These are phyloP conservation scores for Heloderma charlesbogerti DNA, from an alignment of 2,113 vertebrate species.

Conservation along the genomic window DNA sequence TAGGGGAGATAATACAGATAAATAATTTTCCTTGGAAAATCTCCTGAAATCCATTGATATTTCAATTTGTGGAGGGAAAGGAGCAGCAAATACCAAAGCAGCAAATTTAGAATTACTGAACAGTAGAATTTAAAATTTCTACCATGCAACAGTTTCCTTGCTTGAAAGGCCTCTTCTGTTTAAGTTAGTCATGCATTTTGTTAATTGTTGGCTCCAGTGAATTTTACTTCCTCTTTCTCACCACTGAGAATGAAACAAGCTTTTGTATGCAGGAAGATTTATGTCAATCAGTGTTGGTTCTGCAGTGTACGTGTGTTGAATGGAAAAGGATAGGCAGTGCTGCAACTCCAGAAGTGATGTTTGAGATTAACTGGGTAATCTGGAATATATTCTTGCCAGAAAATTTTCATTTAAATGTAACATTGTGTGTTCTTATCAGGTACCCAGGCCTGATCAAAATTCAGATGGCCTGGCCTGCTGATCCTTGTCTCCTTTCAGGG, in stretches of 20 bases:
- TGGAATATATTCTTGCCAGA: neutral
- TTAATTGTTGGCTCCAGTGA: neutral
- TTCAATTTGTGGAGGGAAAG: neutral
- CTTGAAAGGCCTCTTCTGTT: conserved; percentile 21
- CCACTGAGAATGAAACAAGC: conserved; percentile 18
- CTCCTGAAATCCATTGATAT: neutral
- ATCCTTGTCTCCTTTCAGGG: neutral
- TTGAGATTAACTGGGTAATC: neutral
- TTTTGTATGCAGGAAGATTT: conserved; percentile 8
- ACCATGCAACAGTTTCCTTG: neutral
- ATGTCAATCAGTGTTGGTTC: neutral
- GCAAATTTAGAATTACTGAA: neutral
- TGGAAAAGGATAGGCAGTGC: neutral
- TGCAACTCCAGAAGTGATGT: neutral
- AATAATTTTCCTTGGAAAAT: neutral
- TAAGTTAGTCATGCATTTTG: neutral
- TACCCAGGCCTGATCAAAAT: neutral
- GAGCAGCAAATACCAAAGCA: neutral
- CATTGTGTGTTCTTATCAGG: neutral
- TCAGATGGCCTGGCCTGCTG: neutral
- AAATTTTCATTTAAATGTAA: neutral
- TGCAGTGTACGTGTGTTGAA: neutral
- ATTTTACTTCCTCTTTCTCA: conserved; percentile 20
- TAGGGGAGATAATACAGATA: neutral
- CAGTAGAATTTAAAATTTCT: neutral